phyloP scores from a whole-genome alignment of 2,888 invertebrate species.

The Drosophila monieri region DNA sequence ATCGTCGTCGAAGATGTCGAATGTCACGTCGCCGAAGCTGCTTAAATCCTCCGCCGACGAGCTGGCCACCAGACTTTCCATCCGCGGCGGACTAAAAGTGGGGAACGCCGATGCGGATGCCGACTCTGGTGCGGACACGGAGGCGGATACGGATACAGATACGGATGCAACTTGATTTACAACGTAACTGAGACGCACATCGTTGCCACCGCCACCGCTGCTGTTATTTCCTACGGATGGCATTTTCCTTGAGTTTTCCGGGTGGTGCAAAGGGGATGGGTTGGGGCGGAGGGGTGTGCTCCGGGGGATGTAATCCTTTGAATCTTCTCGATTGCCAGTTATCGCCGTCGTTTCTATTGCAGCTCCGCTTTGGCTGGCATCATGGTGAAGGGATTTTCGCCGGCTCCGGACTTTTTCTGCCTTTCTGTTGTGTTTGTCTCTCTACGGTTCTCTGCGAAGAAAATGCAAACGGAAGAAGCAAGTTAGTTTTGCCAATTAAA shows the following conservation, averaged over 20 bases:
- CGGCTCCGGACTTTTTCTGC: slow-evolving; percentile 9
- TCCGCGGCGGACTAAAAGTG: slow-evolving; percentile 79
- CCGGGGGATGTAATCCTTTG: slow-evolving; percentile 47
- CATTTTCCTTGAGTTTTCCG: slow-evolving; percentile 49
- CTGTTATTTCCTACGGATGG: slow-evolving; percentile 69
- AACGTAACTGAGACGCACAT: slow-evolving; percentile 70
- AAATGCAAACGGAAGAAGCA: slow-evolving; percentile 33
- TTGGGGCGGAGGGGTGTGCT: not conserved
- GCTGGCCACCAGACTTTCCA: slow-evolving; percentile 82
- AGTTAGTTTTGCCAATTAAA: slow-evolving; percentile 59
- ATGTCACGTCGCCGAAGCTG: slow-evolving; percentile 80
- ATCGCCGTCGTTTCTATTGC: slow-evolving; percentile 51
- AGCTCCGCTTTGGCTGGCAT: slow-evolving; percentile 18
- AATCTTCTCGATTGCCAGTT: slow-evolving; percentile 41
- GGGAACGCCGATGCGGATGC: slow-evolving; percentile 53
- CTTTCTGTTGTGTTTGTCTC: not conserved
- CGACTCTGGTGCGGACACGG: slow-evolving; percentile 16
- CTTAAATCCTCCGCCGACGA: slow-evolving; percentile 81
- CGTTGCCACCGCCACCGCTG: slow-evolving; percentile 50
- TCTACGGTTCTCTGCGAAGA: slow-evolving; percentile 15
- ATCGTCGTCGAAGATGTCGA: slow-evolving; percentile 83
- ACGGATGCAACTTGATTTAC: slow-evolving; percentile 71
- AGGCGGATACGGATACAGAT: slow-evolving; percentile 28
- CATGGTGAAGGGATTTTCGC: slow-evolving; percentile 27
- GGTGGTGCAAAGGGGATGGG: not conserved